Evolutionary conservation across 2,797 vertebrate genomes (phyloP).

Genomic region (Artibeus lituratus): DNA sequence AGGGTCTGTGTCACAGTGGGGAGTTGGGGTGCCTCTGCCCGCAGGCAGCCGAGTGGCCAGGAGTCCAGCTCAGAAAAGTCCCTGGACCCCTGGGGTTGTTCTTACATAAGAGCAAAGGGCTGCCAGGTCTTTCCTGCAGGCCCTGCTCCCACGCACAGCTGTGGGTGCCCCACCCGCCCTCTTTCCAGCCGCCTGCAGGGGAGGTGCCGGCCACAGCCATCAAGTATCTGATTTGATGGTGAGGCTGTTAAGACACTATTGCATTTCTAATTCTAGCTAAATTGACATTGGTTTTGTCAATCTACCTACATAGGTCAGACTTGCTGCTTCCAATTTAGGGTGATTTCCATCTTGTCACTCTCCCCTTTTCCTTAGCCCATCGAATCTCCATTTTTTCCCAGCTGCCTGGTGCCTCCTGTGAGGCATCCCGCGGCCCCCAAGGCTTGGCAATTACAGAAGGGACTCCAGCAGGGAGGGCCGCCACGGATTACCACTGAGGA

Average conservation of each 20-base stretch:
- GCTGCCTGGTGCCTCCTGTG: not conserved
- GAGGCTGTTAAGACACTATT: not conserved
- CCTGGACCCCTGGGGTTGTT: not conserved
- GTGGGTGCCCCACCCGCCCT: not conserved
- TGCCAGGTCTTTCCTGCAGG: not conserved
- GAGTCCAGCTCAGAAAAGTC: not conserved
- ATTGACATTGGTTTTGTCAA: slow-evolving; percentile 25
- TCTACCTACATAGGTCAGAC: not conserved
- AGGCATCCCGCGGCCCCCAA: not conserved
- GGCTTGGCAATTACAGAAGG: slow-evolving; percentile 47
- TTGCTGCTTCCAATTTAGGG: slow-evolving; percentile 39
- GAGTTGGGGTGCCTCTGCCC: not conserved
- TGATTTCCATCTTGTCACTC: slow-evolving; percentile 43
- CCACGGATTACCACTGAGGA: slow-evolving; percentile 20
- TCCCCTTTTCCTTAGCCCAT: not conserved
- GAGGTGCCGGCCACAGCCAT: not conserved
- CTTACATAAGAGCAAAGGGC: not conserved
- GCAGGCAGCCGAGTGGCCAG: not conserved
- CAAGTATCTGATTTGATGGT: not conserved
- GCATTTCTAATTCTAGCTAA: slow-evolving; percentile 47
- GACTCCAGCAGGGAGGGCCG: slow-evolving; percentile 49
- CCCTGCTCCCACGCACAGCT: rapidly evolving
- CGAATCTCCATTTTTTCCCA: not conserved
- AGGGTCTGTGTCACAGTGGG: not conserved
- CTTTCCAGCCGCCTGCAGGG: not conserved